These are phyloP conservation scores for Rhinoderma darwinii DNA, from an alignment of 2,113 vertebrate genomes.

Conservation along the genomic window DNA sequence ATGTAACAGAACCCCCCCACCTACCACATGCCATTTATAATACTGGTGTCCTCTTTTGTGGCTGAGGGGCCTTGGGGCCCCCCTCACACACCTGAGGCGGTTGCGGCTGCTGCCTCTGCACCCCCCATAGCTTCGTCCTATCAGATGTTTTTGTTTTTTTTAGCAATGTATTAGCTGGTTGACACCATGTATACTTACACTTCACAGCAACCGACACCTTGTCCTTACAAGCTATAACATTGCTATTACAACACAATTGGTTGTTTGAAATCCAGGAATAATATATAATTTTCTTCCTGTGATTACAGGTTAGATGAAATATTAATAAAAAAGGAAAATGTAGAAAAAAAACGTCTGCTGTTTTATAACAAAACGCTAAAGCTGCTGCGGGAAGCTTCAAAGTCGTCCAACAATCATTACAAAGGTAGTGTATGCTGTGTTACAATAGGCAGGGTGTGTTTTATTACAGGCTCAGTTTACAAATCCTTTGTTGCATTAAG, in stretches of 20 bases:
- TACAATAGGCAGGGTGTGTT: neutral
- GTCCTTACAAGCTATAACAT: neutral
- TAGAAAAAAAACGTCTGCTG: conserved; percentile 74
- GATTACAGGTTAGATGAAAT: conserved; percentile 78
- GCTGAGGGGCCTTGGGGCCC: too few species aligned
- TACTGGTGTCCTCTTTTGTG: too few species aligned
- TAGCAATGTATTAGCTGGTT: too few species aligned
- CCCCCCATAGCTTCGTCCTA: too few species aligned
- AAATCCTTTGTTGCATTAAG: neutral
- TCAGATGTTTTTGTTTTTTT: too few species aligned
- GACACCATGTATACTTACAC: too few species aligned
- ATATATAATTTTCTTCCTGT: neutral
- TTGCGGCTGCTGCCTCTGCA: too few species aligned
- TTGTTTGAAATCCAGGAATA: neutral
- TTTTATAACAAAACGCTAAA: conserved; percentile 80
- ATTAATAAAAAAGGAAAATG: conserved; percentile 72
- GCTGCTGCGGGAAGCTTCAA: conserved; percentile 77
- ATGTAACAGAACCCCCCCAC: too few species aligned
- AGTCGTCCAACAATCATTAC: conserved; percentile 73
- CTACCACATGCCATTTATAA: too few species aligned
- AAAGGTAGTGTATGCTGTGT: conserved; percentile 70
- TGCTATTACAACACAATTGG: neutral
- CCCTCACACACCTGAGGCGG: too few species aligned
- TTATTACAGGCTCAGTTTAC: neutral
- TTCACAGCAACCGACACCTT: too few species aligned